These are phyloP conservation scores for Halocynthia roretzi DNA, from an alignment of 23 tunicate species.

Conservation along the genomic window DNA sequence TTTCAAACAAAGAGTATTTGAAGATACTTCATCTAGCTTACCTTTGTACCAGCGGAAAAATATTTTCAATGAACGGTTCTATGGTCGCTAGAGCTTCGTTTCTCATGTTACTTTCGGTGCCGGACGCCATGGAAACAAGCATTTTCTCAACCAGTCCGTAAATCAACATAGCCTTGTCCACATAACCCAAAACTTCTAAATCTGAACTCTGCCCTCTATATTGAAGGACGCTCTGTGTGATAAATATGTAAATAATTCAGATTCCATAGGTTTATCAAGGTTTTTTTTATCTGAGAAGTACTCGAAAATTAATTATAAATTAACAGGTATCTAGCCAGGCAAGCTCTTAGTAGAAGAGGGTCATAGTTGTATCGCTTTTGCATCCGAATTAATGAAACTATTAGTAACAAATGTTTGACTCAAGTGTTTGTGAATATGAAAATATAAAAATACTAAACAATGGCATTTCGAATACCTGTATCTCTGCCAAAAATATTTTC, in stretches of 20 bases:
- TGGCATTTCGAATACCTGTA: constrained; percentile 29
- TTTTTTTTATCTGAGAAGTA: too few species aligned
- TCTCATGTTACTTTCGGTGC: not conserved
- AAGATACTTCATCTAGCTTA: not conserved
- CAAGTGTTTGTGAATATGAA: not conserved
- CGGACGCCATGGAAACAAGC: constrained; percentile 21
- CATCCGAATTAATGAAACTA: too few species aligned
- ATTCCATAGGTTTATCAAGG: too few species aligned
- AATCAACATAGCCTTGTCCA: constrained; percentile 48
- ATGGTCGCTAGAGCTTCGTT: constrained; percentile 46
- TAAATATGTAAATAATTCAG: too few species aligned
- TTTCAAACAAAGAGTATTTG: too few species aligned
- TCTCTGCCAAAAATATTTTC: constrained; percentile 61
- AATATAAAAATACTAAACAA: not conserved
- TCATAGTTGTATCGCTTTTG: too few species aligned
- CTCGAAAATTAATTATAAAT: too few species aligned
- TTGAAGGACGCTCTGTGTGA: constrained; percentile 49
- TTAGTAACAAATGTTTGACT: too few species aligned
- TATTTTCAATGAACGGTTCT: constrained; percentile 39
- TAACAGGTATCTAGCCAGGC: too few species aligned
- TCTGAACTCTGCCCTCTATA: constrained; percentile 79
- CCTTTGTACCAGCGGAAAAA: constrained; percentile 52
- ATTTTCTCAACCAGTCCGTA: constrained; percentile 42
- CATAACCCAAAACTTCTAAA: constrained; percentile 53
- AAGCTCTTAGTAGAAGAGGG: too few species aligned